These are phyloP conservation scores for Ophiodon elongatus DNA, from an alignment of 2,113 vertebrate genomes.

Conservation along the genomic window DNA sequence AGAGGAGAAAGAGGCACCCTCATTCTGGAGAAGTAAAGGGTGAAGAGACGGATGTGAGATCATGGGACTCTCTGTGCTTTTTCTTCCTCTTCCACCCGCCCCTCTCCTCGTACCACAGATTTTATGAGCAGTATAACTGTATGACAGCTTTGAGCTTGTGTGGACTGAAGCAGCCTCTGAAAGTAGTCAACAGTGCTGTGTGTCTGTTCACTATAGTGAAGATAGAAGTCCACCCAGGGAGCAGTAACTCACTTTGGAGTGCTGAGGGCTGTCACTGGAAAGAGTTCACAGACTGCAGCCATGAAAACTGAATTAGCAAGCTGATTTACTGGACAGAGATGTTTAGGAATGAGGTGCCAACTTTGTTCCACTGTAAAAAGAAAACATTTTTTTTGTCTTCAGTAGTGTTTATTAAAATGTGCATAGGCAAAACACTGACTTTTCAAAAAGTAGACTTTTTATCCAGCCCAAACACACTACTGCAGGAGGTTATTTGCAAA, in stretches of 20 bases:
- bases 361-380: conserved; percentile 41
- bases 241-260: conserved; percentile 78
- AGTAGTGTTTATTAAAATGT: conserved; percentile 18
- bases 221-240: conserved; percentile 76
- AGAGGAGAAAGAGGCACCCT: conserved; percentile 54
- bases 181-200: conserved; percentile 37
- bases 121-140: conserved; percentile 57
- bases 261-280: conserved; percentile 74
- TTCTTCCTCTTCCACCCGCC: conserved; percentile 25
- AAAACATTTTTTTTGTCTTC: not conserved
- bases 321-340: conserved; percentile 74
- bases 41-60: conserved; percentile 68
- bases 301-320: conserved; percentile 81
- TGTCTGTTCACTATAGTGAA: conserved; percentile 57
- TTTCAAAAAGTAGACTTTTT: not conserved
- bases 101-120: conserved; percentile 30
- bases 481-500: not conserved
- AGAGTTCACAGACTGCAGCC: conserved; percentile 75
- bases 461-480: not conserved
- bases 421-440: not conserved
- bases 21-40: conserved; percentile 37
- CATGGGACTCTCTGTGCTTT: conserved; percentile 41
- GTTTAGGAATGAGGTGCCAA: conserved; percentile 53
- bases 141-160: conserved; percentile 33
- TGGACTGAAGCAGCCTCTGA: conserved; percentile 47